These are phyloP conservation scores for Rhabdornis inornatus DNA, from an alignment of 2,113 vertebrate species.

Conservation along the genomic window DNA sequence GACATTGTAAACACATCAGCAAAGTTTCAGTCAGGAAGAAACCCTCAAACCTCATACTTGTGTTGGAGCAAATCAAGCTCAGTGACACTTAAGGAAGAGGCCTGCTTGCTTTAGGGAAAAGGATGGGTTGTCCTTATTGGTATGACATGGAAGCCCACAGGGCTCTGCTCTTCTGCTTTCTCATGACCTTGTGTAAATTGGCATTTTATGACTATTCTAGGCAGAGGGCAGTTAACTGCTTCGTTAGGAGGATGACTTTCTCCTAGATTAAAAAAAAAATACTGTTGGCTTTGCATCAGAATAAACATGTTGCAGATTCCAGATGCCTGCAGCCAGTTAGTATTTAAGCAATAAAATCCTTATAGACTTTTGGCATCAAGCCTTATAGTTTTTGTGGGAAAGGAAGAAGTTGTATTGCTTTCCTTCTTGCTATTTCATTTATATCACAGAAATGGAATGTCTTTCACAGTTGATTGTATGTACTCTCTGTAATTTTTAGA, in stretches of 20 bases:
- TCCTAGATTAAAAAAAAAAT: conserved; percentile 17
- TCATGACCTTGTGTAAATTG: conserved; percentile 20
- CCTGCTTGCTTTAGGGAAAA: background rate
- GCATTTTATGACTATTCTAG: background rate
- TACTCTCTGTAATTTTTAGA: background rate
- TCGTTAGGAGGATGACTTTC: background rate
- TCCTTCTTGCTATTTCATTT: conserved; percentile 32
- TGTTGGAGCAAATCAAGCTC: background rate
- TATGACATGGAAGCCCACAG: background rate
- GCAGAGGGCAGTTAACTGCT: background rate
- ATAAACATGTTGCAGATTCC: conserved; percentile 33
- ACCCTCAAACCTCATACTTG: background rate
- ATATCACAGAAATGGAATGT: conserved; percentile 45
- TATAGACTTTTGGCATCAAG: conserved; percentile 20
- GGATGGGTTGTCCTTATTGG: background rate
- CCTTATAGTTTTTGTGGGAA: conserved; percentile 27
- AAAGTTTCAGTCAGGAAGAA: background rate
- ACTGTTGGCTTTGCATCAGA: conserved; percentile 28
- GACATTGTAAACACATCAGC: background rate
- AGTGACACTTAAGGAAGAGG: background rate
- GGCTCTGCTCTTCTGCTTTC: background rate
- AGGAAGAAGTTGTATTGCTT: background rate
- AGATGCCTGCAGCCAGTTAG: background rate
- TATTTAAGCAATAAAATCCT: conserved; percentile 43
- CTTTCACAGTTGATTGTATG: conserved; percentile 16